Conservation (phyloP, 2,888 invertebrate species). For the Suillia variegata region DNA sequence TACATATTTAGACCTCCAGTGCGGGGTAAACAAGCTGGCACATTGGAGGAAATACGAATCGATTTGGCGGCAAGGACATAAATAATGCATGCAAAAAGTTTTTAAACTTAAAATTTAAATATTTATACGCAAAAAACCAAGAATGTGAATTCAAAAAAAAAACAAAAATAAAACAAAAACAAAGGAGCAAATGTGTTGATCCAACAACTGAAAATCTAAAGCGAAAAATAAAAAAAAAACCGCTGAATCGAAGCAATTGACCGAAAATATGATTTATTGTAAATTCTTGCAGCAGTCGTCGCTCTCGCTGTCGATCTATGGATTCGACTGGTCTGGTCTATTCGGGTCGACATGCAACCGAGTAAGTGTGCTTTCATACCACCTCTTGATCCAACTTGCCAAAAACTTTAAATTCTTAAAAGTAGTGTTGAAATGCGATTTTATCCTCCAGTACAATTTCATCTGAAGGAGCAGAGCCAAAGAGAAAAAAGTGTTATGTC, state of each 20-base stretch:
- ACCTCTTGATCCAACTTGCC: not conserved
- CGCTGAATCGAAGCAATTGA: conserved; percentile 57
- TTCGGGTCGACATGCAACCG: not conserved
- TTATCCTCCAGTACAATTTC: not conserved
- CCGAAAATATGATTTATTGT: conserved; percentile 57
- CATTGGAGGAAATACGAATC: not conserved
- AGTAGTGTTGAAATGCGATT: not conserved
- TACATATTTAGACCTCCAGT: too few relatives aligned
- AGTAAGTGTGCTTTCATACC: too few relatives aligned
- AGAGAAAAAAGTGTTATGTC: not conserved
- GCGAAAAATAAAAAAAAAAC: conserved; percentile 39
- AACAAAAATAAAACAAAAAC: not conserved
- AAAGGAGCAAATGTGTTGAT: not conserved
- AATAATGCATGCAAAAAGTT: conserved; percentile 52
- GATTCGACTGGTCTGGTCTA: not conserved
- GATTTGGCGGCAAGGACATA: not conserved
- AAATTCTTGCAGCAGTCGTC: conserved; percentile 26
- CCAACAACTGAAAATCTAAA: conserved; percentile 51
- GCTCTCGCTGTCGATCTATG: not conserved
- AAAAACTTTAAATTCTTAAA: not conserved
- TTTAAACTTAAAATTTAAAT: conserved; percentile 52
- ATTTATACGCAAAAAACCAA: conserved; percentile 48
- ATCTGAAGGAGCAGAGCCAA: not conserved
- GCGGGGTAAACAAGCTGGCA: not conserved
- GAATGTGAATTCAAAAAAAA: not conserved